These are phyloP conservation scores for Piprites chloris DNA, from an alignment of 2,113 vertebrate genomes.

Conservation along the genomic window DNA sequence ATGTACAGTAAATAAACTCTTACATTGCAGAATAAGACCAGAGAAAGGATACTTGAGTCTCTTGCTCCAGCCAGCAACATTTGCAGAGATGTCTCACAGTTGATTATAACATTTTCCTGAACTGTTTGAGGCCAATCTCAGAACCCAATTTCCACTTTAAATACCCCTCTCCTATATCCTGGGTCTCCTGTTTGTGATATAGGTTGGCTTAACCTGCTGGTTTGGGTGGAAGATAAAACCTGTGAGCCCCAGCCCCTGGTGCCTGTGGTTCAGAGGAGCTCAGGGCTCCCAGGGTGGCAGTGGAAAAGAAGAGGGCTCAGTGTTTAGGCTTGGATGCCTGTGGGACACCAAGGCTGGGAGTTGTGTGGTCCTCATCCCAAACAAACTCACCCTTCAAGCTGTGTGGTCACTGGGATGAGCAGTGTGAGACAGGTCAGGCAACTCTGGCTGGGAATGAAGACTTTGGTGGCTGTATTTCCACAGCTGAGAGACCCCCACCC, in stretches of 20 bases:
- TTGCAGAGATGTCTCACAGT: not conserved
- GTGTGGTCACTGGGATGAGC: accelerated
- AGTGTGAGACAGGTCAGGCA: accelerated
- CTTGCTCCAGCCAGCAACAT: not conserved
- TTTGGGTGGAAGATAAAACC: not conserved
- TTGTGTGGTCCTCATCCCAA: not conserved
- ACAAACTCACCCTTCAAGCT: not conserved
- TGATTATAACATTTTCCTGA: not conserved
- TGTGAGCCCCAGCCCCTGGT: not conserved
- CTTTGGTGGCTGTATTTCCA: not conserved
- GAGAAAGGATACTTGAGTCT: not conserved
- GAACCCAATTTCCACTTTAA: not conserved
- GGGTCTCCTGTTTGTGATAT: not conserved
- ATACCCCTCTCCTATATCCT: not conserved
- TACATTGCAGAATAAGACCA: not conserved
- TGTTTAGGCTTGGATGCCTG: not conserved
- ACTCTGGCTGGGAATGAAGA: not conserved
- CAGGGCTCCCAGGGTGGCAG: accelerated
- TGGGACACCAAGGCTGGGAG: not conserved
- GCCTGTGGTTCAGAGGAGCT: not conserved
- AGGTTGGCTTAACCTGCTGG: not conserved
- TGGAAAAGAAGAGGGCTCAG: not conserved
- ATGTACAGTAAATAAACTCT: slow-evolving; percentile 24
- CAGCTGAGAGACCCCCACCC: not conserved
- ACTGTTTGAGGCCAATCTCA: not conserved